phyloP scores from a whole-genome alignment of 2,113 vertebrate genomes.

The Mustelus asterias region DNA sequence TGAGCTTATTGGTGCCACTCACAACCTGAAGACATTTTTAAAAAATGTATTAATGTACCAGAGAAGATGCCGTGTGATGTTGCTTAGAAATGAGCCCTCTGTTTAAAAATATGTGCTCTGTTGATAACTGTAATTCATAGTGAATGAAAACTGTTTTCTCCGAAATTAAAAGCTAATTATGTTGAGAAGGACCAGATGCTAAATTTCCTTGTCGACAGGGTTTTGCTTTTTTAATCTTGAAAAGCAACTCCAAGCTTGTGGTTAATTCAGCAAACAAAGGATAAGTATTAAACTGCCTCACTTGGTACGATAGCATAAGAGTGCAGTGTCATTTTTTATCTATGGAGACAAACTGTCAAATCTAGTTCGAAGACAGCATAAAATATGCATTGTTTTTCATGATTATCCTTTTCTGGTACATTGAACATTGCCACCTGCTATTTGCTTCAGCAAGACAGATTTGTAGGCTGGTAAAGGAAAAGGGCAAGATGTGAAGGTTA shows the following conservation, averaged over 20 bases:
- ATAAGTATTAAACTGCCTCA: neutral
- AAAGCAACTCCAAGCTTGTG: neutral
- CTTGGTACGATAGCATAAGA: neutral
- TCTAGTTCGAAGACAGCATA: neutral
- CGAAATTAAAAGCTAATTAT: neutral
- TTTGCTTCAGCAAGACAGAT: neutral
- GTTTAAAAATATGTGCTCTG: neutral
- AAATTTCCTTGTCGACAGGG: neutral
- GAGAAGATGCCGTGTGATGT: neutral
- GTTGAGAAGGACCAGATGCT: neutral
- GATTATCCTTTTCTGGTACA: neutral
- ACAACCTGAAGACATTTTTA: neutral
- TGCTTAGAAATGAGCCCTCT: neutral
- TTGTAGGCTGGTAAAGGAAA: neutral
- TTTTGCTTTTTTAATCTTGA: neutral
- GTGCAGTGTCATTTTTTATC: neutral
- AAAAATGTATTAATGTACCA: neutral
- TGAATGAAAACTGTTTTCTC: neutral
- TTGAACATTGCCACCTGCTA: neutral
- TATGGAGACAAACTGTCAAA: neutral
- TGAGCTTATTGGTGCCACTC: neutral
- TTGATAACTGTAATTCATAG: neutral
- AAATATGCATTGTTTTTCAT: neutral
- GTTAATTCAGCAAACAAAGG: neutral
- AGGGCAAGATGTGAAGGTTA: neutral